Base-by-base conservation (phyloP, 92 coral and sea anemone species). In the Muricea muricata region DNA sequence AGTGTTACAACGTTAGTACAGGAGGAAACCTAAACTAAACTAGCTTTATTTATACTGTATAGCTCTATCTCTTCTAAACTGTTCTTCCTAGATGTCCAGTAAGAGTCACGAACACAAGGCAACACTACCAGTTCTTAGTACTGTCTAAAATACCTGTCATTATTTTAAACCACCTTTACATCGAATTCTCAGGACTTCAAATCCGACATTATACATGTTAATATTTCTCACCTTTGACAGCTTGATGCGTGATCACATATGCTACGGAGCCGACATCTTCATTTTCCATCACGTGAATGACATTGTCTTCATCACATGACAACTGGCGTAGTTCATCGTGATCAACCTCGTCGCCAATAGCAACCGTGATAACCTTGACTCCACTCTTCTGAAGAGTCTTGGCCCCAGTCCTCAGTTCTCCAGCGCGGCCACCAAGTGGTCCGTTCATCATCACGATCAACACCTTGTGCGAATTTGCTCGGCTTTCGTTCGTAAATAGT, bases 321-420 rank as follows among this genome's bases (percentile, higher is more conserved):
- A 78, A 58, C 39, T 78, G 83, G 58, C 70, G 83, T 78, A 78
- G 63, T 37, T 78, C 83, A 14, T 78, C 83, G 47, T 78, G 83
- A 35, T 78, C 83, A 18, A 78, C 83, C 10, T 78, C 83, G 33
- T 78, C 83, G 26, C 83, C 83, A 33, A 78, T 78, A 39, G 83
- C 83, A 57, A 78, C 83, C 39, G 70, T 78, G 23, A 78, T 37
- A 11, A 78, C 63, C 83, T 78, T 78, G 7, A 78, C 63, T 50
- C 71, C 83, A 58, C 21, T 58, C 50, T 78, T 78, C n/a, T 78
- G 71, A 32, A 78, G 71, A 30, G 71, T 8, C 24, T 78, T 78
- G 0, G 83, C 83, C 15, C 83, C 83, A 78, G 70, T 58, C 71
- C 55, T 56, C 46, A 78, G 71, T 40, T 78, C 83, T 17, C 83